These are phyloP conservation scores for Drosophila monieri DNA, from an alignment of 2,888 invertebrate species.

Conservation along the genomic window DNA sequence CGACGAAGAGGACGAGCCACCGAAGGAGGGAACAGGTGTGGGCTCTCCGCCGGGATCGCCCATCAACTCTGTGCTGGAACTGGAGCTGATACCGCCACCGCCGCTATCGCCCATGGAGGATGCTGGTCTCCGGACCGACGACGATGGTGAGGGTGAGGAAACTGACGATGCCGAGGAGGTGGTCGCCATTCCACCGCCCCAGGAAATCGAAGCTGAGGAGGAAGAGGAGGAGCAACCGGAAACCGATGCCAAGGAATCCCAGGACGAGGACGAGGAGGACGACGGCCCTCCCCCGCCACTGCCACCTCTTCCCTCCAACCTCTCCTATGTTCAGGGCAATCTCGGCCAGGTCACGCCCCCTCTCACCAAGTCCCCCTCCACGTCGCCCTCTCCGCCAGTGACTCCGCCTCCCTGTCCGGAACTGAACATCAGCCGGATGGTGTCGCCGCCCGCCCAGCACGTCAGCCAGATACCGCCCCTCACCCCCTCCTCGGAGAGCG, in stretches of 20 bases:
- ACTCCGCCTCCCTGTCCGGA: constrained; percentile 81
- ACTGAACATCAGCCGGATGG: constrained; percentile 66
- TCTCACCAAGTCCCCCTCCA: constrained; percentile 79
- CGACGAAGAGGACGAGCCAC: constrained; percentile 1
- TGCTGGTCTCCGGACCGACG: constrained; percentile 59
- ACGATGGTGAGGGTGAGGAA: constrained; percentile 64
- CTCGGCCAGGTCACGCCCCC: constrained; percentile 63
- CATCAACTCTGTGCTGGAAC: constrained; percentile 74
- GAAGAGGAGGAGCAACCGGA: constrained; percentile 45
- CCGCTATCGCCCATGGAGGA: constrained; percentile 67
- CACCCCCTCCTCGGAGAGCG: constrained; percentile 81
- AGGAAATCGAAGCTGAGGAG: constrained; percentile 29
- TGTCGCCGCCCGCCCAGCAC: constrained; percentile 79
- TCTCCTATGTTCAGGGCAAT: constrained; percentile 79
- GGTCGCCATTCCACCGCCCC: constrained; percentile 42
- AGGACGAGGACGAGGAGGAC: constrained; percentile 67
- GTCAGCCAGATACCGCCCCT: constrained; percentile 69
- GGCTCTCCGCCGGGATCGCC: constrained; percentile 52
- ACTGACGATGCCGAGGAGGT: constrained; percentile 66
- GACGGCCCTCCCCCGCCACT: constrained; percentile 81
- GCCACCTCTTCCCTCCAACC: constrained; percentile 81
- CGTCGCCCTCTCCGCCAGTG: constrained; percentile 82
- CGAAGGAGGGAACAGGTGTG: constrained; percentile 32
- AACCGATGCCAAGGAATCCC: constrained; percentile 41
- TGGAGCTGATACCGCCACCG: constrained; percentile 80